Percentiles rank a stretch among this genome's conserved stretches.
Evolutionary conservation across 2,888 invertebrate genomes (phyloP).

Genomic region (Habrosyne pyritoides): DNA sequence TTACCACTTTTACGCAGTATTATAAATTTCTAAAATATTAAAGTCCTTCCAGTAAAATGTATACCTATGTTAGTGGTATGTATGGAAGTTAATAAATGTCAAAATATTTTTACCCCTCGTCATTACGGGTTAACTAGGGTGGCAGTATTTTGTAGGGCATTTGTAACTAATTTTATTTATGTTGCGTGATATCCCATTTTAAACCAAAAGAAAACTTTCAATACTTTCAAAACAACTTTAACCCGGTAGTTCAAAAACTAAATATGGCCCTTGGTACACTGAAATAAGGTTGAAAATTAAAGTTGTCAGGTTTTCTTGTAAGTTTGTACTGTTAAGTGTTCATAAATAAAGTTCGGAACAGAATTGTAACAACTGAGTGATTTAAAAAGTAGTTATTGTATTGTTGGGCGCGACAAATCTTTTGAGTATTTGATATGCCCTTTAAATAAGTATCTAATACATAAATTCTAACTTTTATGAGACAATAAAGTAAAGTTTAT

Average conservation of each 20-base stretch:
- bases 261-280: conserved; percentile 10
- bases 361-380: conserved; percentile 15
- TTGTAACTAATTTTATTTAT: conserved; percentile 77
- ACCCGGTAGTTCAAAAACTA: neutral
- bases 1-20: too few relatives aligned
- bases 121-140: conserved; percentile 73
- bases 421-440: conserved; percentile 60
- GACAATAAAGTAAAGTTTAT: conserved; percentile 6
- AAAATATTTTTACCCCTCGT: conserved; percentile 73
- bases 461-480: conserved; percentile 32
- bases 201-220: conserved; percentile 48
- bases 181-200: conserved; percentile 66
- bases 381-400: conserved; percentile 60
- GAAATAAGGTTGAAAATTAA: conserved; percentile 14
- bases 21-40: neutral
- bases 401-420: conserved; percentile 66
- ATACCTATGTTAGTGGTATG: conserved; percentile 27
- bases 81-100: conserved; percentile 65
- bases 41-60: conserved; percentile 28
- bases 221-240: conserved; percentile 22
- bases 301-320: neutral
- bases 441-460: conserved; percentile 69
- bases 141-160: conserved; percentile 59
- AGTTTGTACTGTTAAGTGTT: neutral
- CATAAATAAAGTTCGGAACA: conserved; percentile 10